A percentile compares a stretch with the other conserved stretches of the same genome.
phyloP scores from a whole-genome alignment of 2,888 invertebrate species.

The Tetramorium bicarinatum region DNA sequence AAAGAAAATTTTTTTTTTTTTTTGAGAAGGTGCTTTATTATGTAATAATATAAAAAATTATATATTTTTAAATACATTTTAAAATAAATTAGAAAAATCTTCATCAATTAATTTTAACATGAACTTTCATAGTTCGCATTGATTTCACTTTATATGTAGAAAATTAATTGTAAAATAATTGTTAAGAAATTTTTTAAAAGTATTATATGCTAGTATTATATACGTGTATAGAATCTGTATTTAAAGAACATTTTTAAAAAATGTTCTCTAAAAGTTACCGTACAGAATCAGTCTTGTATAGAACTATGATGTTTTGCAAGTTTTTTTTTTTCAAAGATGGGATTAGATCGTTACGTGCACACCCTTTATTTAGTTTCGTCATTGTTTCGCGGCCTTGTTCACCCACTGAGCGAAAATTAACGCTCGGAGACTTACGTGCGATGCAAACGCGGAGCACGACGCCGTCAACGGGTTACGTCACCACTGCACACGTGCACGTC shows the following conservation, averaged over 20 bases:
- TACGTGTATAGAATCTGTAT: not conserved
- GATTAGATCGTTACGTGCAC: not conserved
- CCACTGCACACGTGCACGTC: slow-evolving; percentile 45
- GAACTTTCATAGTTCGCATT: not conserved
- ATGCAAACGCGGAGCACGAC: slow-evolving; percentile 20
- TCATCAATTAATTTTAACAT: not conserved
- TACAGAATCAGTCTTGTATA: not conserved
- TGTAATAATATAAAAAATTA: not conserved
- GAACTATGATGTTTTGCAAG: not conserved
- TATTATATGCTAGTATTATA: not conserved
- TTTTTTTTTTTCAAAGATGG: not conserved
- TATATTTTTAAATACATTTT: not conserved
- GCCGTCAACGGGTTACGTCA: slow-evolving; percentile 44
- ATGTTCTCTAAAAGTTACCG: not conserved
- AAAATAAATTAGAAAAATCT: not conserved
- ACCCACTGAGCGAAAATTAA: slow-evolving; percentile 11
- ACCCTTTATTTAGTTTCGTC: not conserved
- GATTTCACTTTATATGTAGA: not conserved
- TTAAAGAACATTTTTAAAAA: not conserved
- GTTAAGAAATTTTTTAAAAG: not conserved
- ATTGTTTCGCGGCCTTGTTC: not conserved
- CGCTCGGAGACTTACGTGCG: not conserved
- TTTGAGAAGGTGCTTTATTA: not conserved
- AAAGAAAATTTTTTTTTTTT: not conserved
- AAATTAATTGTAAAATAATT: not conserved